These are phyloP conservation scores for Zoanthus solanderi DNA, from an alignment of 92 coral and sea anemone genomes.

Conservation along the genomic window DNA sequence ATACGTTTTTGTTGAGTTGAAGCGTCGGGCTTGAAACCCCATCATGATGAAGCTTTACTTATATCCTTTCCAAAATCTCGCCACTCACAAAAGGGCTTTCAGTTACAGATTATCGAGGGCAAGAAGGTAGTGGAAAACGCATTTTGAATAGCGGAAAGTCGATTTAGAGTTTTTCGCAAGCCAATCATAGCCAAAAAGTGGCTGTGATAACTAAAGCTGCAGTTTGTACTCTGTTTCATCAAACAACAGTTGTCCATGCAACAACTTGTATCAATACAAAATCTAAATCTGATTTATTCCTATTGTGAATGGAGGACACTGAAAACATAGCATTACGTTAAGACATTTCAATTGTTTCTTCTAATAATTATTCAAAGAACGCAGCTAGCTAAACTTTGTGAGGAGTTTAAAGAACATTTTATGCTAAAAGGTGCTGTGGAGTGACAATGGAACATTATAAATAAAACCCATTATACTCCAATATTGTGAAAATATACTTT, in stretches of 20 bases:
- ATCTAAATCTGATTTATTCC: not conserved
- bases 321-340: not conserved
- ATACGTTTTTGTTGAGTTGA: not conserved
- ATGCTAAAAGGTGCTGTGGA: not conserved
- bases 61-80: not conserved
- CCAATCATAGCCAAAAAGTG: no score
- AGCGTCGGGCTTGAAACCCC: not conserved
- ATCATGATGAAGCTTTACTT: not conserved
- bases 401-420: not conserved
- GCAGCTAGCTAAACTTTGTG: not conserved
- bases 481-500: no score
- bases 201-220: no score
- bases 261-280: constrained; percentile 13
- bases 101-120: constrained; percentile 31
- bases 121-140: not conserved
- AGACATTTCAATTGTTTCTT: not conserved
- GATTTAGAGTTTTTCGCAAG: no score
- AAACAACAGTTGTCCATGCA: constrained; percentile 20
- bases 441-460: not conserved
- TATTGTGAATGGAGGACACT: constrained; percentile 1
- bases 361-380: not conserved
- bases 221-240: no score
- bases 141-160: no score
- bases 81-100: constrained; percentile 13
- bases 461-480: not conserved